These are phyloP conservation scores for Crossaster papposus DNA, from an alignment of 53 echinoderm and acorn worm genomes.

Conservation along the genomic window DNA sequence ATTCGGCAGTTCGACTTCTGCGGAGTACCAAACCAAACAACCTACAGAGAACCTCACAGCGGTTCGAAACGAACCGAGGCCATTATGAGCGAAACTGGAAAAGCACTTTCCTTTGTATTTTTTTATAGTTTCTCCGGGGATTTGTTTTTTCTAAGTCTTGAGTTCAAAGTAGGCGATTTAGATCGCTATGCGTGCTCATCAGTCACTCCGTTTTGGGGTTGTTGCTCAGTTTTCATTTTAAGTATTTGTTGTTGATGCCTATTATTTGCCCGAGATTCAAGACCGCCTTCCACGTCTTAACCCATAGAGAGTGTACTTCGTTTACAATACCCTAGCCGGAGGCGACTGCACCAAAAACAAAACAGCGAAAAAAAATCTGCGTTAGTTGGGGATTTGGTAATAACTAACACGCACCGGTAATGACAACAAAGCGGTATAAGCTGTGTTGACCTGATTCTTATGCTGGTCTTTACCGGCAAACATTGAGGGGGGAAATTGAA, in stretches of 20 bases:
- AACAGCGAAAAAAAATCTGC: background rate
- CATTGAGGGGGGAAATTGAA: background rate
- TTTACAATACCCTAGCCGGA: background rate
- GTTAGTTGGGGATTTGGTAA: background rate
- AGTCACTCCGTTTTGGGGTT: background rate
- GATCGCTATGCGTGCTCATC: background rate
- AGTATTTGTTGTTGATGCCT: background rate
- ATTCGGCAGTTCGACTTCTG: background rate
- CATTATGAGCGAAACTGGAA: background rate
- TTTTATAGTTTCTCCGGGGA: background rate
- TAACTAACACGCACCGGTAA: conserved; percentile 32
- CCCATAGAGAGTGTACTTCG: background rate
- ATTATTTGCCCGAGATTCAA: background rate
- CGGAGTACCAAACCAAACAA: too few species aligned
- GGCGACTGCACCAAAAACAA: background rate
- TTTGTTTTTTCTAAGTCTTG: background rate
- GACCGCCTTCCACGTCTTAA: background rate
- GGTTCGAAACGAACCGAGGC: background rate
- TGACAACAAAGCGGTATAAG: conserved; percentile 3
- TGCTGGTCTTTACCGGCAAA: background rate
- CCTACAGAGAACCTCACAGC: too few species aligned
- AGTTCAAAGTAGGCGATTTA: background rate
- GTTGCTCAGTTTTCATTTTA: background rate
- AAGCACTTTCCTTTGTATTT: background rate
- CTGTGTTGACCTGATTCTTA: background rate